phyloP scores from a whole-genome alignment of 2,797 vertebrate genomes.

The Coranthus polyacanthus region DNA sequence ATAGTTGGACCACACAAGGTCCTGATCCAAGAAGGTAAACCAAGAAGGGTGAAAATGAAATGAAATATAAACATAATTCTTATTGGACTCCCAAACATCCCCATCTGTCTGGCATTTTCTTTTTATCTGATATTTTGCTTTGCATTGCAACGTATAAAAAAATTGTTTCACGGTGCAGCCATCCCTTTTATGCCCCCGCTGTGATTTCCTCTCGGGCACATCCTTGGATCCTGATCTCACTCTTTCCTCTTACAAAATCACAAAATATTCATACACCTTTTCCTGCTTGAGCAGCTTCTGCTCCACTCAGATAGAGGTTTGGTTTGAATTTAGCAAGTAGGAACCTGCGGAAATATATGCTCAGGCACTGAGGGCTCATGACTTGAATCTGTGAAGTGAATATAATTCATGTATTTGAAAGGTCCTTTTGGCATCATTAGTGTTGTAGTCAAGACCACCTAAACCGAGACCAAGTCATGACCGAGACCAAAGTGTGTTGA shows the following conservation, averaged over 20 bases:
- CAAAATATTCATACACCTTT: background rate
- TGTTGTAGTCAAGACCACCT: too few species aligned
- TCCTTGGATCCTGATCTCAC: constrained; percentile 21
- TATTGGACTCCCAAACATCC: background rate
- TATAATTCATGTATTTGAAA: too few species aligned
- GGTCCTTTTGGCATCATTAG: too few species aligned
- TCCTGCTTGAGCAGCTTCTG: background rate
- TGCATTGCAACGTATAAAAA: constrained; percentile 11
- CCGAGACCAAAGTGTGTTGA: too few species aligned
- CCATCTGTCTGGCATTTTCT: background rate
- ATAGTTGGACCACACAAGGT: too few species aligned
- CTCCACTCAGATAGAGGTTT: background rate
- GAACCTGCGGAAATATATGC: background rate
- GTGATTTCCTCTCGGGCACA: constrained; percentile 30
- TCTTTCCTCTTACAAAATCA: constrained; percentile 1
- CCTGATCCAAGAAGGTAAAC: too few species aligned
- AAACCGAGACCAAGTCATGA: too few species aligned
- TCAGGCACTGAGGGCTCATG: background rate
- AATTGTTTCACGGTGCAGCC: constrained; percentile 12
- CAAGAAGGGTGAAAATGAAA: too few species aligned
- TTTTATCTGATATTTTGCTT: constrained; percentile 14
- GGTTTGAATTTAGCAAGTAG: background rate
- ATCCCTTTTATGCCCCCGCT: constrained; percentile 28
- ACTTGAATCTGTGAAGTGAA: too few species aligned
- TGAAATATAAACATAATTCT: background rate